Base-by-base conservation (phyloP, 2,797 vertebrate genomes). In the Cirrhinus molitorella region DNA sequence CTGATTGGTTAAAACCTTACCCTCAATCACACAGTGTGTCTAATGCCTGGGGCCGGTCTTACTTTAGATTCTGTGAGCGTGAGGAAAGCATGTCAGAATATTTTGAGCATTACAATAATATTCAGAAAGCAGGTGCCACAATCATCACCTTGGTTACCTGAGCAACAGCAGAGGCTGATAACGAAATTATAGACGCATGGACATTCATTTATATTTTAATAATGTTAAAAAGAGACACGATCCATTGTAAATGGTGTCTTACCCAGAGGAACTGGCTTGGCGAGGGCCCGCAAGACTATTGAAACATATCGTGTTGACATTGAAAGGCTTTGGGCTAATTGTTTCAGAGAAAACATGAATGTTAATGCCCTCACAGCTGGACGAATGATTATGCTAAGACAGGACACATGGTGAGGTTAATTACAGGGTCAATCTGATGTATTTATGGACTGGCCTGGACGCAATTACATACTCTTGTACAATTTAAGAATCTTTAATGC, bases 331-430 rank as follows among this genome's bases (percentile, higher is more conserved):
- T 83, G n/a, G 81, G 13, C 57, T 23, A 34, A 49, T 81, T 66
- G 70, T 55, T 76, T 55, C 23, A 57, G 34, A 31, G 61, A 65
- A 55, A 66, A 53, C 31, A 53, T 65, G 59, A 66, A 37, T 66
- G 34, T 75, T 63, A 74, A 76, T 8, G 31, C 23, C 23, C 37
- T 66, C 23, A 45, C 72, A 75, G 72, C 71, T 75, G 59, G 72
- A 66, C 8, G 1, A 5, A 17, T 83, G 34, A 53, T 80, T 71
- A 80, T 53, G n/a, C 47, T 55, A 3, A 66, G 61, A 75, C 61
- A 75, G 61, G n/a, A 37, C 80, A 83, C 81, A 76, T 66, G 59
- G 81, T 21, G 31, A 83, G 81, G 81, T 76, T 83, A 83, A 83
- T 83, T 57, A 40, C 61, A 55, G 61, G 72, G 72, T 83, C 81